Percentiles rank a stretch among this genome's conserved stretches.
phyloP scores from a whole-genome alignment of 2,797 vertebrate species.

The Catamblyrhynchus diadema region DNA sequence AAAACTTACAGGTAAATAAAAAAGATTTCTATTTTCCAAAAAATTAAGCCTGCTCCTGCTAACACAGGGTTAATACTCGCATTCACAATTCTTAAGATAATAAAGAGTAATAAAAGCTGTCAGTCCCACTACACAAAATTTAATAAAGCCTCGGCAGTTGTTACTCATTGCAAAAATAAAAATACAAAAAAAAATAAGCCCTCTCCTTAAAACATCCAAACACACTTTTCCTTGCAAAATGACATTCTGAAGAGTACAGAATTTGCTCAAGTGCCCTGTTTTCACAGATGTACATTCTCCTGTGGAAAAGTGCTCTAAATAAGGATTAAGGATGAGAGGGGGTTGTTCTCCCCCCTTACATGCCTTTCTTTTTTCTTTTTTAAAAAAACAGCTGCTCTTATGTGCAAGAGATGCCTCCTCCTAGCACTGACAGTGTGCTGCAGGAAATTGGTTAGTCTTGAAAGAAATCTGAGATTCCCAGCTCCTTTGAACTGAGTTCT shows the following conservation, averaged over 20 bases:
- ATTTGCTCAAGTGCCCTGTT: neutral
- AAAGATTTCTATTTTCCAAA: neutral
- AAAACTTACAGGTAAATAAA: neutral
- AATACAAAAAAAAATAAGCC: neutral
- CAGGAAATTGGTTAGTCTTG: neutral
- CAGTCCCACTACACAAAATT: neutral
- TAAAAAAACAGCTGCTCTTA: neutral
- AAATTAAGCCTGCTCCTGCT: neutral
- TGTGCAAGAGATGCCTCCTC: neutral
- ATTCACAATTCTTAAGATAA: neutral
- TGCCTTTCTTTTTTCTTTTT: neutral
- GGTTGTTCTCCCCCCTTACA: neutral
- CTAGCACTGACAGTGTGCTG: neutral
- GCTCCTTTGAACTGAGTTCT: neutral
- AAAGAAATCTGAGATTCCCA: slow-evolving; percentile 10
- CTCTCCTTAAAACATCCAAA: neutral
- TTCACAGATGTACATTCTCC: neutral
- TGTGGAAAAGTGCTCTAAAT: neutral
- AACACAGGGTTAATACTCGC: neutral
- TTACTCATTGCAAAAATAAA: neutral
- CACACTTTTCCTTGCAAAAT: neutral
- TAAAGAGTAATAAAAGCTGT: neutral
- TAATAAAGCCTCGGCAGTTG: neutral
- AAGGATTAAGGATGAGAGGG: neutral
- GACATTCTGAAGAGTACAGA: neutral